Conservation (phyloP, 1,140 invertebrate genomes). For the Oryzaephilus surinamensis region DNA sequence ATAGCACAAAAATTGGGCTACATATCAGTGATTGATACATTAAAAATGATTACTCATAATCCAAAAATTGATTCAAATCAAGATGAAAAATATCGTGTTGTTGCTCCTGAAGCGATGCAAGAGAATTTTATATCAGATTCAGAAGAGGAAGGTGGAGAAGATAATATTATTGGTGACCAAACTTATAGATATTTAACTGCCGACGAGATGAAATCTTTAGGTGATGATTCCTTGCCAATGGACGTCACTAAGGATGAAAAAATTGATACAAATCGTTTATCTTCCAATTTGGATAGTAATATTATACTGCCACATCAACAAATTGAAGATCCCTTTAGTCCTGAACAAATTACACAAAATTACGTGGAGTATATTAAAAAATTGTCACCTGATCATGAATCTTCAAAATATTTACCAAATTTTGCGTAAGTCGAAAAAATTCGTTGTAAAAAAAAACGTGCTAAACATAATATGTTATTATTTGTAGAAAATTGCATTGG, state of each 20-base stretch:
- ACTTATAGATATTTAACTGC: constrained; percentile 85
- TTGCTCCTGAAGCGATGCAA: constrained; percentile 96
- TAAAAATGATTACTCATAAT: constrained; percentile 91
- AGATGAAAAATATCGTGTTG: constrained; percentile 95
- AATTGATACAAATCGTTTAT: constrained; percentile 49
- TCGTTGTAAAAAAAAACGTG: neutral
- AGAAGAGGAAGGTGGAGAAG: constrained; percentile 96
- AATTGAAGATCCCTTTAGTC: constrained; percentile 51
- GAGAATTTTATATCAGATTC: constrained; percentile 99
- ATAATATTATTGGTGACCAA: constrained; percentile 79
- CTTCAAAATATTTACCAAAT: constrained; percentile 55
- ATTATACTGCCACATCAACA: constrained; percentile 42
- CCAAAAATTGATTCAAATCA: constrained; percentile 51
- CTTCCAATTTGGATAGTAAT: constrained; percentile 33
- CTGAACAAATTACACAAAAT: constrained; percentile 48
- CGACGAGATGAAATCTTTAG: constrained; percentile 89
- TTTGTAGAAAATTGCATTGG: constrained; percentile 75
- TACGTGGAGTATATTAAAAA: constrained; percentile 43
- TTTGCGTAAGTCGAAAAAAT: constrained; percentile 61
- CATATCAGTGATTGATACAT: constrained; percentile 94
- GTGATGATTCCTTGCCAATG: constrained; percentile 86
- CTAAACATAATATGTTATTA: neutral
- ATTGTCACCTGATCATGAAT: constrained; percentile 52
- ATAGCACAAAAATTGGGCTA: constrained; percentile 97
- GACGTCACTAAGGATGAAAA: constrained; percentile 84